Evolutionary conservation across 2,888 invertebrate species (phyloP), one percentile per base, ranked within the genome.

Genomic region (Torymus texanus): DNA sequence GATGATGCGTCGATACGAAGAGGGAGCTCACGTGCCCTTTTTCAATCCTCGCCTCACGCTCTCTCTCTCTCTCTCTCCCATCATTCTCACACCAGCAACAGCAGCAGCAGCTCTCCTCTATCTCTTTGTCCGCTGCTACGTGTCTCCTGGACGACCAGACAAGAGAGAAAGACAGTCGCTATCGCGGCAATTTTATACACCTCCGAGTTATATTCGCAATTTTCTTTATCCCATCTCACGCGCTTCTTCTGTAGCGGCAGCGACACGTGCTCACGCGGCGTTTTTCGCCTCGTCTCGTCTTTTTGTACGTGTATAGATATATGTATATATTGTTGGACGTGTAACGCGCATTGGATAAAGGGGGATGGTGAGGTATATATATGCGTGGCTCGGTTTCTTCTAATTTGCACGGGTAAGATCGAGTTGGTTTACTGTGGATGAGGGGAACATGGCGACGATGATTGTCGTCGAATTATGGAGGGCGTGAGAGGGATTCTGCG

Each of bases 1-100:
- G 90, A 90, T 89, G 90, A 89, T 90, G 89, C 90, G 88, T 89
- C 88, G 90, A 90, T 90, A 90, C 89, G 87, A 88, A 88, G 89
- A 88, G 88, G 88, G 87, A 87, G 88, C 89, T 88, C 86, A 84
- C 84, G 83, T 62, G 24, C 75, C 61, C 71, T 82, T 82, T 79
- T 79, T 77, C 81, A 81, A 79, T 79, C 61, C 73, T 74, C 79
- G 58, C 68, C 21, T n/a, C n/a, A n/a, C n/a, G n/a, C 58, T 75
- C 62, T 78, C 75, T 16, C 14, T 3, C 29, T 29, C 29, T 3
- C 29, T 29, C 29, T 5, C 29, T 41, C 41, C 41, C 41, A 41
- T 41, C 41, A 8, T 56, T 62, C 24, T 75, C 78, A 50, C 78
- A n/a, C 14, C 71, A 68, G 70, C 59, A 67, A 62, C 41, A 41